Base-by-base conservation (phyloP, 2,797 vertebrate species). In the Antennarius maculatus region DNA sequence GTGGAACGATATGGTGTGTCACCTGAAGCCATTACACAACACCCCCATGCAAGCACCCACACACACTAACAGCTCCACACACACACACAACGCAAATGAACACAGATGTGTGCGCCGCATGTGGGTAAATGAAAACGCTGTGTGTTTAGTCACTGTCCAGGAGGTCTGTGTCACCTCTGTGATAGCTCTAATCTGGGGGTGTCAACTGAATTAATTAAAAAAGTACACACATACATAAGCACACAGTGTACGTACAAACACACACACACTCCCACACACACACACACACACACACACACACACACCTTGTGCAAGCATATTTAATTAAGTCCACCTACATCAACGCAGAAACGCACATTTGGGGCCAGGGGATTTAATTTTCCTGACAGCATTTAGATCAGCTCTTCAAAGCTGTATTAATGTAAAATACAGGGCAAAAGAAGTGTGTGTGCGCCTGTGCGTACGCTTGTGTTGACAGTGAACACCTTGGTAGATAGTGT, bases 171-270 rank as follows among this genome's bases (percentile, higher is more conserved):
- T 88, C 80, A 89, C 84, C 84, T 86, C 60, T 74, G 74, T 70
- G 79, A 75, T 81, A 74, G 80, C 72, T 50, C 66, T 41, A 53
- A 66, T 66, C 66, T 10, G 27, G 58, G 42, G 76, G 77, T 85
- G 84, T 76, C 81, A 81, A 65, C 49, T 54, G 56, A 80, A 61
- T 86, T 87, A 86, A 89, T 89, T 87, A 82, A 80, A 86, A 83
- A 87, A 70, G 48, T 55, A 64, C 55, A 76, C 56, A 37, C 51
- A 55, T 12, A 63, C 17, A 56, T 2, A 45, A 27, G 47, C 2
- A 5, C 41, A 29, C 13, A 54, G 11, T 17, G 17, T 9, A 31
- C 6, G 51, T 15, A 65, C 51, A 65, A 54, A 23, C 23, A 23
- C 23, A 23, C 23, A 23, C 23, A 23, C 23, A 23, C 23, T 1